Conservation (phyloP, 2,888 invertebrate species). For the Leucoma salicis region DNA sequence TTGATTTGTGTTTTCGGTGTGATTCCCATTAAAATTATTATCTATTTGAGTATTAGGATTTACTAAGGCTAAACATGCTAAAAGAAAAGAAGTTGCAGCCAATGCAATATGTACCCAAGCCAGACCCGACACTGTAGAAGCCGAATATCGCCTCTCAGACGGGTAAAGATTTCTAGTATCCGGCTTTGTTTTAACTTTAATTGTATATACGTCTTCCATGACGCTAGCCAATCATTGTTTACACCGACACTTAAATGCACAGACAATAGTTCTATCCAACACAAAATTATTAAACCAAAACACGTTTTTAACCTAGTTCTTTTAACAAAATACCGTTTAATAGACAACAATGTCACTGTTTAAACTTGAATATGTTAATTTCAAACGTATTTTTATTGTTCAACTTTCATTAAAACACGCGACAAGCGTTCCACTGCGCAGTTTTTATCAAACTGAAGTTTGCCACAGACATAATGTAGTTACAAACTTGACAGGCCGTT, state of each 20-base stretch:
- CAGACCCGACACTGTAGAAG: constrained; percentile 85
- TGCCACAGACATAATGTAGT: constrained; percentile 11
- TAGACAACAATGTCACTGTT: constrained; percentile 11
- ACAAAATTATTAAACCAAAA: constrained; percentile 5
- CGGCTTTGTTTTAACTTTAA: constrained; percentile 84
- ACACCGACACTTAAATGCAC: constrained; percentile 24
- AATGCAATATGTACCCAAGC: constrained; percentile 84
- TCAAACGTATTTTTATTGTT: constrained; percentile 8
- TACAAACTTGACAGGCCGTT: constrained; percentile 5
- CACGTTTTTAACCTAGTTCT: constrained; percentile 11
- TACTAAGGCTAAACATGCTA: constrained; percentile 78
- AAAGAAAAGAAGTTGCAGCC: constrained; percentile 80
- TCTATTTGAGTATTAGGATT: constrained; percentile 44
- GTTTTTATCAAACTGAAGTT: constrained; percentile 29
- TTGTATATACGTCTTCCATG: constrained; percentile 86
- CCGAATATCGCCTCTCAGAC: constrained; percentile 85
- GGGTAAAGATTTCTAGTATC: constrained; percentile 83
- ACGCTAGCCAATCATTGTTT: constrained; percentile 42
- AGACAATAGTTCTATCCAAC: constrained; percentile 17
- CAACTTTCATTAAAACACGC: constrained; percentile 8
- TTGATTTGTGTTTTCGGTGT: constrained; percentile 12
- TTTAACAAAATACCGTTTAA: constrained; percentile 7
- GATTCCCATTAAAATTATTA: constrained; percentile 9
- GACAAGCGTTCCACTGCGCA: constrained; percentile 5
- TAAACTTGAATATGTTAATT: constrained; percentile 7